phyloP scores from a whole-genome alignment of 2,888 invertebrate genomes.

The Phengaris alcon region DNA sequence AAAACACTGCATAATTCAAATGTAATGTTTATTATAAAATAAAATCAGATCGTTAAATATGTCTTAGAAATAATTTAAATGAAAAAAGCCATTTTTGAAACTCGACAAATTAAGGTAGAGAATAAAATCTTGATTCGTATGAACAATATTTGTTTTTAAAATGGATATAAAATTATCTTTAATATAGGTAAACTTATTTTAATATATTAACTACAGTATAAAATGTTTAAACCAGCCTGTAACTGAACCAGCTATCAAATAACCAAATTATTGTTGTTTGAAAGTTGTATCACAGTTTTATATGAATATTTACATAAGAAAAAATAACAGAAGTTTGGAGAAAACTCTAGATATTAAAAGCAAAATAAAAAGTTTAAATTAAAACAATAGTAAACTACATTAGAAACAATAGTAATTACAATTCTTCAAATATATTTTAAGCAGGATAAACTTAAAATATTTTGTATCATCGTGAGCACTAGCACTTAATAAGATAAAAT shows the following conservation, averaged over 20 bases:
- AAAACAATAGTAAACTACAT: too few species aligned
- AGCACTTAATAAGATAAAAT: not conserved
- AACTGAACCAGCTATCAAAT: not conserved
- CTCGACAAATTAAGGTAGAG: not conserved
- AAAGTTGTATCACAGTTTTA: too few species aligned
- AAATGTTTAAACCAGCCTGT: too few species aligned
- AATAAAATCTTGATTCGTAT: not conserved
- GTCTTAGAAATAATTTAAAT: slow-evolving; percentile 11
- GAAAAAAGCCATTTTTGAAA: not conserved
- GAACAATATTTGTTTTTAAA: not conserved
- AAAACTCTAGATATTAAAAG: too few species aligned
- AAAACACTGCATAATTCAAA: slow-evolving; percentile 62
- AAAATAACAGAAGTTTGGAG: too few species aligned
- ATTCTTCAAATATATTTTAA: not conserved
- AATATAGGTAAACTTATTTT: not conserved
- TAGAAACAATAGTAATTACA: too few species aligned
- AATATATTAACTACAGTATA: not conserved
- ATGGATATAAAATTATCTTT: not conserved
- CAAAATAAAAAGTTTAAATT: too few species aligned
- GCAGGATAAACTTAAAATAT: not conserved
- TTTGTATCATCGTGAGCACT: not conserved
- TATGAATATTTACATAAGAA: too few species aligned
- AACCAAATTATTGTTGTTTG: too few species aligned
- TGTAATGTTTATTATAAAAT: slow-evolving; percentile 47
- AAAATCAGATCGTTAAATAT: slow-evolving; percentile 45